phyloP scores from a whole-genome alignment of 1,140 invertebrate genomes.

The Drosophila ironensis region DNA sequence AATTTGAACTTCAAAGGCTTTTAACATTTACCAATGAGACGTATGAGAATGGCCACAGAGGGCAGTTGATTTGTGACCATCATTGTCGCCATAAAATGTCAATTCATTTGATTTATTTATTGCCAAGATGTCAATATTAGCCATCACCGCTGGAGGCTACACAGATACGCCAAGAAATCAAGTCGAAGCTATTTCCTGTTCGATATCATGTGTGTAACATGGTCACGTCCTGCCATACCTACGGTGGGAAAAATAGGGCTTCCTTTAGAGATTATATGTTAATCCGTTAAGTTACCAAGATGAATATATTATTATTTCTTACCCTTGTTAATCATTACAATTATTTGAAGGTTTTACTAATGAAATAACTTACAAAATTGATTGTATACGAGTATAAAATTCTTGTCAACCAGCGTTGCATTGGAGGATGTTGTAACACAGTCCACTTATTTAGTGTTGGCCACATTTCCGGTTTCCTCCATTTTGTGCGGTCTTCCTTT shows the following conservation, averaged over 20 bases:
- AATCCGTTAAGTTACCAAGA: too few species aligned
- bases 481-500: constrained; percentile 63
- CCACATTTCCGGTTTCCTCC: constrained; percentile 69
- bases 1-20: constrained; percentile 52
- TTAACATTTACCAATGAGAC: constrained; percentile 37
- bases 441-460: constrained; percentile 76
- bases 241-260: background rate
- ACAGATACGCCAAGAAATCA: constrained; percentile 19
- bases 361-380: too few species aligned
- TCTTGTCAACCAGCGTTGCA: too few species aligned
- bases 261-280: too few species aligned
- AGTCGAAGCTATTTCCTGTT: constrained; percentile 42
- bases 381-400: too few species aligned
- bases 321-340: too few species aligned
- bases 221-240: constrained; percentile 1
- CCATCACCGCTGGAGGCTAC: constrained; percentile 26
- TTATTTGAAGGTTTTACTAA: too few species aligned
- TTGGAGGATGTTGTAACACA: constrained; percentile 56
- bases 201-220: constrained; percentile 9
- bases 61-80: constrained; percentile 40
- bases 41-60: background rate
- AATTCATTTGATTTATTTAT: constrained; percentile 57
- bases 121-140: constrained; percentile 67
- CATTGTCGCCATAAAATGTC: constrained; percentile 12
- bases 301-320: too few species aligned